Conservation (phyloP, 2,113 vertebrate genomes). For the Plecotus auritus region DNA sequence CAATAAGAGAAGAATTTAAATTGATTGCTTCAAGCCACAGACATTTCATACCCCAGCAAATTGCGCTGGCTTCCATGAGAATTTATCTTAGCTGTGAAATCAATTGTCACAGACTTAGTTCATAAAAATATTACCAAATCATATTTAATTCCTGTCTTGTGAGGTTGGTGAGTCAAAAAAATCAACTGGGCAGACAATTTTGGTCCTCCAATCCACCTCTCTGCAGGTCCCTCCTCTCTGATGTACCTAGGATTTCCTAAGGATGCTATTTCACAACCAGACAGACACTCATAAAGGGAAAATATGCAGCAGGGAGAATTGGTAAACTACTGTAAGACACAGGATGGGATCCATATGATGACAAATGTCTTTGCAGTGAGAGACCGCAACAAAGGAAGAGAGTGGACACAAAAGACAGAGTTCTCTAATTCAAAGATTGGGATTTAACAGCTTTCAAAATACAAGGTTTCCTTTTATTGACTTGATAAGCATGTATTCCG, state of each 20-base stretch:
- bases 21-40: slow-evolving; percentile 71
- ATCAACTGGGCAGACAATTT: slow-evolving; percentile 69
- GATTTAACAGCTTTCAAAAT: slow-evolving; percentile 40
- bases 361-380: slow-evolving; percentile 68
- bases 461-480: slow-evolving; percentile 12
- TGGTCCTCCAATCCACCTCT: slow-evolving; percentile 52
- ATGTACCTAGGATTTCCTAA: slow-evolving; percentile 67
- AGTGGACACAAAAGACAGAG: slow-evolving; percentile 37
- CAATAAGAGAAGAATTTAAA: slow-evolving; percentile 70
- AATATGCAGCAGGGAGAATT: slow-evolving; percentile 67
- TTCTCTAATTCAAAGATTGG: slow-evolving; percentile 33
- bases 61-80: slow-evolving; percentile 75
- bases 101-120: slow-evolving; percentile 75
- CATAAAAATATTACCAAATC: slow-evolving; percentile 73
- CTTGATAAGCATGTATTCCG: not conserved
- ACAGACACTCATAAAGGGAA: slow-evolving; percentile 68
- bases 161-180: slow-evolving; percentile 67
- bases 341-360: slow-evolving; percentile 77
- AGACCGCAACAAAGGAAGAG: slow-evolving; percentile 57
- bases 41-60: slow-evolving; percentile 70
- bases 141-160: slow-evolving; percentile 76
- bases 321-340: slow-evolving; percentile 74
- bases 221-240: slow-evolving; percentile 37
- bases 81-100: slow-evolving; percentile 81
- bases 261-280: slow-evolving; percentile 69